Conservation (phyloP, 1,140 invertebrate genomes). For the Bemisia tabaci region DNA sequence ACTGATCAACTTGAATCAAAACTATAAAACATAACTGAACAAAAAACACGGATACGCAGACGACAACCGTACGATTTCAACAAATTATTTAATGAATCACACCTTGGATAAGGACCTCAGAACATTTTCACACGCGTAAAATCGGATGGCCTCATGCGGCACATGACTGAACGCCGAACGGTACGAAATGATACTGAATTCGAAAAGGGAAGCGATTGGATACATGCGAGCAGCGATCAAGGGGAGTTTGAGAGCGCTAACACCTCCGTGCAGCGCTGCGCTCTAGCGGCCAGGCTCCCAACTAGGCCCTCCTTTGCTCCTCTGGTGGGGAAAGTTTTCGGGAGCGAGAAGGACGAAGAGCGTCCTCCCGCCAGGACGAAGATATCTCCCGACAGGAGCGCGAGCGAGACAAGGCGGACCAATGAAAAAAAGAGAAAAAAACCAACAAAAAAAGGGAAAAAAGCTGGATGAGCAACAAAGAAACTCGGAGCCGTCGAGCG, state of each 20-base stretch:
- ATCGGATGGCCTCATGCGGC: not conserved
- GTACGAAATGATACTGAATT: not conserved
- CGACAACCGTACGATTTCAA: too few species aligned
- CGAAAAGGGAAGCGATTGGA: too few species aligned
- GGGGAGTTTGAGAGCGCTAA: too few species aligned
- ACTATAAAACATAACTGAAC: too few species aligned
- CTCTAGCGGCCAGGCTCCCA: not conserved
- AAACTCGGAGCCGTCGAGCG: not conserved
- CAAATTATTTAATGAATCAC: not conserved
- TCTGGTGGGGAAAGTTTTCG: not conserved
- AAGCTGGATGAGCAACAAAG: not conserved
- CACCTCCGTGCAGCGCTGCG: not conserved
- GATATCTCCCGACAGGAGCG: not conserved
- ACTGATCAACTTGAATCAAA: too few species aligned
- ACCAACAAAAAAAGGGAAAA: not conserved
- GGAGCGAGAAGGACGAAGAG: not conserved
- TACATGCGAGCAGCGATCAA: too few species aligned
- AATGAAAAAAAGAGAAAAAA: too few species aligned
- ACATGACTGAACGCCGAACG: not conserved
- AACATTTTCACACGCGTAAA: not conserved
- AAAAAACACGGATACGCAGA: too few species aligned
- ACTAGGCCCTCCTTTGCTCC: not conserved
- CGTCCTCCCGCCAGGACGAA: not conserved
- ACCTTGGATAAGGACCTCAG: not conserved
- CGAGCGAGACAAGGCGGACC: not conserved